Percentiles rank a stretch among this genome's conserved stretches.
phyloP scores from a whole-genome alignment of 1,140 invertebrate genomes.

The Megalonaias nervosa region DNA sequence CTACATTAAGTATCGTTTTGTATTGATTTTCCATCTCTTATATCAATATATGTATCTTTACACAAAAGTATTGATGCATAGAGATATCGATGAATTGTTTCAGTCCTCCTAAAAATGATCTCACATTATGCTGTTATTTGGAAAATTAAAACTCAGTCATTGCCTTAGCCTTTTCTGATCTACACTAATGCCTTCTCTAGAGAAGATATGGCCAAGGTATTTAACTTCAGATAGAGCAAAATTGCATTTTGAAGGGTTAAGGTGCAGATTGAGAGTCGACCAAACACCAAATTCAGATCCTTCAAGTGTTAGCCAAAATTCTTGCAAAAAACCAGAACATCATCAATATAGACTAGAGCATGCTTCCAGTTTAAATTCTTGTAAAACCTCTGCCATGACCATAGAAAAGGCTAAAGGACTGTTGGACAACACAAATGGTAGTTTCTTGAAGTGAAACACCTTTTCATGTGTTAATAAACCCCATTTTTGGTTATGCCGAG shows the following conservation, averaged over 20 bases:
- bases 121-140: neutral
- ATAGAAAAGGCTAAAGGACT: constrained; percentile 25
- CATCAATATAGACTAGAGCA: constrained; percentile 43
- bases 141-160: constrained; percentile 9
- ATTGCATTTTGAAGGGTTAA: constrained; percentile 43
- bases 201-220: constrained; percentile 42
- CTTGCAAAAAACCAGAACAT: constrained; percentile 37
- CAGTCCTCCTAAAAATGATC: neutral
- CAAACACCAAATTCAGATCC: constrained; percentile 37
- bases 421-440: constrained; percentile 38
- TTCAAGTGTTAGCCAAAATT: constrained; percentile 42
- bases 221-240: constrained; percentile 36
- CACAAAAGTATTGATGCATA: too few species aligned
- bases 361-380: constrained; percentile 39
- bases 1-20: too few species aligned
- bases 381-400: constrained; percentile 18
- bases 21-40: too few species aligned
- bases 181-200: constrained; percentile 27
- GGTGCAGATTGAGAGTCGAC: constrained; percentile 28
- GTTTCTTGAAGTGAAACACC: constrained; percentile 28
- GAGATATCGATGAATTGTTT: too few species aligned
- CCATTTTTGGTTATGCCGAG: constrained; percentile 36
- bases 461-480: constrained; percentile 45
- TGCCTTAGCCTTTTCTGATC: constrained; percentile 11
- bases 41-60: too few species aligned